These are phyloP conservation scores for Drosophila subpulchrella DNA, from an alignment of 1,140 invertebrate genomes.

Conservation along the genomic window DNA sequence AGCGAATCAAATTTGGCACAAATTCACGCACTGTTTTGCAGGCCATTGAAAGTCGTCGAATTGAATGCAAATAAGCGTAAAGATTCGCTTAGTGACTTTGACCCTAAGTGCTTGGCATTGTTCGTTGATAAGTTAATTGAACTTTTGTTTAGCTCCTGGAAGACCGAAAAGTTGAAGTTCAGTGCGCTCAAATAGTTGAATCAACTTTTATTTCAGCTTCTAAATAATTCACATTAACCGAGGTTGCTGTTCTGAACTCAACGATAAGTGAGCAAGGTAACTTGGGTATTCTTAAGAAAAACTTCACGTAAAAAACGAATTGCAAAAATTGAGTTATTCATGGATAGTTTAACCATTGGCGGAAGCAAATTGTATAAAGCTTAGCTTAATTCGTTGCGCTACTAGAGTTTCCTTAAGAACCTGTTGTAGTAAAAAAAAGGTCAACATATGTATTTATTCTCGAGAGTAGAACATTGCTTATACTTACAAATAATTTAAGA, in stretches of 20 bases:
- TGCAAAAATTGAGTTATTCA: slow-evolving; percentile 5
- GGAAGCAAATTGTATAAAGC: slow-evolving; percentile 3
- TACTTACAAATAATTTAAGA: too few relatives aligned
- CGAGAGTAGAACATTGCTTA: too few relatives aligned
- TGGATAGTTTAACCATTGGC: neutral
- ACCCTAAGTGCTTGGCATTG: slow-evolving; percentile 54
- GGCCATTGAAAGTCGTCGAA: slow-evolving; percentile 63
- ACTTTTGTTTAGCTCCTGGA: slow-evolving; percentile 55
- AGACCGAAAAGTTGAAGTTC: slow-evolving; percentile 2
- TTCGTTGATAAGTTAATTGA: slow-evolving; percentile 73
- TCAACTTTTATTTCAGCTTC: neutral
- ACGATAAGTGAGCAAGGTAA: neutral
- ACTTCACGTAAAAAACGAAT: neutral
- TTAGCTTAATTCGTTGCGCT: neutral
- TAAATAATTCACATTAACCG: neutral
- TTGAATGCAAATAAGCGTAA: slow-evolving; percentile 79
- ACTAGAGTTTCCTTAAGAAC: neutral
- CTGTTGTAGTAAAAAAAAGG: too few relatives aligned
- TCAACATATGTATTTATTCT: too few relatives aligned
- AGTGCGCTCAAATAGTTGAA: slow-evolving; percentile 1
- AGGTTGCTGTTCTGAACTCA: neutral
- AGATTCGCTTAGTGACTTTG: slow-evolving; percentile 72
- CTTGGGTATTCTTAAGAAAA: neutral
- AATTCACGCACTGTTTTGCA: slow-evolving; percentile 46
- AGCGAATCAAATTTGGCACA: slow-evolving; percentile 45